Percentiles rank a stretch among this genome's conserved stretches.
Conservation (phyloP, 2,888 invertebrate genomes). For the Ornithoptera alexandrae region DNA sequence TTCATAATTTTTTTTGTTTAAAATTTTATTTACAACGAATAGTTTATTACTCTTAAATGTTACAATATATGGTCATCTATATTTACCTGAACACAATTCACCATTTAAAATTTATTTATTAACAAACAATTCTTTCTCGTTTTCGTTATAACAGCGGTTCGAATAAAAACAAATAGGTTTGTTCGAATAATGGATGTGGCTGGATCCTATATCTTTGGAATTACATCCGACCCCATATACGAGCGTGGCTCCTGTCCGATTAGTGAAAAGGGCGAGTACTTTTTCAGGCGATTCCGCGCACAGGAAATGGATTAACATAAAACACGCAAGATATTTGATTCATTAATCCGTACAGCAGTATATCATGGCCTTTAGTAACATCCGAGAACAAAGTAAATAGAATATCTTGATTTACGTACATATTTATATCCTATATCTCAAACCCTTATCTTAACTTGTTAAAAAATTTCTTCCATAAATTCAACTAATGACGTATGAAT, state of each 20-base stretch:
- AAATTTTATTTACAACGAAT: not conserved
- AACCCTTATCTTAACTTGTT: no score
- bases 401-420: not conserved
- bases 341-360: not conserved
- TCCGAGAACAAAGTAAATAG: not conserved
- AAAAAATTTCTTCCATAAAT: no score
- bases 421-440: not conserved
- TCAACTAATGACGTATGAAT: not conserved
- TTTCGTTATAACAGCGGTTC: conserved; percentile 4
- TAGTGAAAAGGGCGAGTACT: conserved; percentile 16
- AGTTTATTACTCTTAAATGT: not conserved
- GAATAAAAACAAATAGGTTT: conserved; percentile 12
- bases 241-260: conserved; percentile 3
- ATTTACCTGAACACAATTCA: not conserved
- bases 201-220: conserved; percentile 9
- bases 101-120: not conserved
- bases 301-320: conserved; percentile 14
- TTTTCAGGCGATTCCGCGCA: conserved; percentile 11
- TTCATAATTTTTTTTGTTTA: no score
- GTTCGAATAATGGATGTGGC: conserved; percentile 8
- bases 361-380: not conserved
- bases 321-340: not conserved
- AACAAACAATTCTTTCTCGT: not conserved
- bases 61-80: not conserved
- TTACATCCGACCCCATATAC: conserved; percentile 18